Percentiles rank a stretch among this genome's conserved stretches.
These are phyloP conservation scores for Sturnira hondurensis DNA, from an alignment of 2,113 vertebrate genomes.

Conservation along the genomic window DNA sequence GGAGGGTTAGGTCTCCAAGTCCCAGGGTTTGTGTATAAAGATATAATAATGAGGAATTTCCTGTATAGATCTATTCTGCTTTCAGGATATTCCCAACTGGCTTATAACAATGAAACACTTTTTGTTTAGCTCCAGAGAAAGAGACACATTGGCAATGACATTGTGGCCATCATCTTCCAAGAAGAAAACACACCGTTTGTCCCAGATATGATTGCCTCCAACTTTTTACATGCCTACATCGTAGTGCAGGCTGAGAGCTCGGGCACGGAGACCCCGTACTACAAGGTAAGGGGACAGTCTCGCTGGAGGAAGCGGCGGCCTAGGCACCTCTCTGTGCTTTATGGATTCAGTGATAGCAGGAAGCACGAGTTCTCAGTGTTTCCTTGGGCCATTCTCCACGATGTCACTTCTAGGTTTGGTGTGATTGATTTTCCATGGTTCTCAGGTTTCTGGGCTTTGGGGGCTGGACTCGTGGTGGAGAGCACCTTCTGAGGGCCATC, in stretches of 20 bases:
- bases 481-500: background rate
- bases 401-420: background rate
- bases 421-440: background rate
- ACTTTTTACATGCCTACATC: slow-evolving; percentile 95
- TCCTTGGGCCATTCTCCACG: background rate
- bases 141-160: slow-evolving; percentile 96
- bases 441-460: background rate
- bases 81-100: background rate
- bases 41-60: background rate
- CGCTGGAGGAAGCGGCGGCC: fast-evolving
- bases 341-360: background rate
- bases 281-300: slow-evolving; percentile 86
- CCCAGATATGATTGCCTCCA: slow-evolving; percentile 97
- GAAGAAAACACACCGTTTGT: slow-evolving; percentile 95
- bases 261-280: slow-evolving; percentile 75
- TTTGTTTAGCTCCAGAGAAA: slow-evolving; percentile 91
- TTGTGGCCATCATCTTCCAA: slow-evolving; percentile 94
- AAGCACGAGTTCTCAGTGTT: fast-evolving
- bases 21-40: background rate
- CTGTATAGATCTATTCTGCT: background rate
- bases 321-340: background rate
- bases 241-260: slow-evolving; percentile 90
- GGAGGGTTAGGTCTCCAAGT: background rate
- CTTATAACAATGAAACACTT: background rate
- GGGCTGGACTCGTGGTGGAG: background rate